Evolutionary conservation across 2,113 vertebrate species (phyloP).

Genomic region (Ellobius talpinus): DNA sequence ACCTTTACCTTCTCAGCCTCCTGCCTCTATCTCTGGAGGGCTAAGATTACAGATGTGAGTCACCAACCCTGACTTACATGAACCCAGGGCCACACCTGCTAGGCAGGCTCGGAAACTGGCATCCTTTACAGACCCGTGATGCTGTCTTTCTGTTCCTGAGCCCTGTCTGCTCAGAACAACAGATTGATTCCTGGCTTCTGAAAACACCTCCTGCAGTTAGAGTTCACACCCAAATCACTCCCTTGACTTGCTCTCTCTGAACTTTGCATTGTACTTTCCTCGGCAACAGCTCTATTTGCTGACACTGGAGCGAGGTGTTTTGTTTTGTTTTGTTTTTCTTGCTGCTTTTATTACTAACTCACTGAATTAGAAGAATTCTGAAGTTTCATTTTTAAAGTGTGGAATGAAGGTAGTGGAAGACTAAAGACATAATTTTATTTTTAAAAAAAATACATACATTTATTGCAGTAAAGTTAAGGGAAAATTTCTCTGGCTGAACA

Average conservation of each 20-base stretch:
- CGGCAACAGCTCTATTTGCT: background rate
- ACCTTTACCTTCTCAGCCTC: background rate
- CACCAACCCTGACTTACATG: background rate
- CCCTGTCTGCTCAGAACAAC: no score
- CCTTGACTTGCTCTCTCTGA: no score
- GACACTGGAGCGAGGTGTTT: accelerated
- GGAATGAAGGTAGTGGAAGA: constrained; percentile 15
- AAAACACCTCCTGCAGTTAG: background rate
- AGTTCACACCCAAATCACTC: accelerated
- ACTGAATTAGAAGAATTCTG: background rate
- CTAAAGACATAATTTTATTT: constrained; percentile 47
- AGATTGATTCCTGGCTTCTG: background rate
- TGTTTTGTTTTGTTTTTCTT: background rate
- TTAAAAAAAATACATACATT: background rate
- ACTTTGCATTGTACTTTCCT: background rate
- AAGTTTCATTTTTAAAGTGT: constrained; percentile 25
- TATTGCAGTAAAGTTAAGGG: constrained; percentile 50
- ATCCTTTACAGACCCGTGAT: accelerated
- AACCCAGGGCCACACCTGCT: no score
- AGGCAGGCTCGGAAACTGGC: accelerated
- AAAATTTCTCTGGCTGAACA: constrained; percentile 46
- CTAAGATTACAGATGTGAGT: background rate
- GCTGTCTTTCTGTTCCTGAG: background rate
- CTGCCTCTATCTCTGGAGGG: background rate
- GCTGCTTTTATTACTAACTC: background rate